Percentiles rank a stretch among this genome's conserved stretches.
Evolutionary conservation across 2,888 invertebrate species (phyloP).

Genomic region (Melangyna quadrimaculata): DNA sequence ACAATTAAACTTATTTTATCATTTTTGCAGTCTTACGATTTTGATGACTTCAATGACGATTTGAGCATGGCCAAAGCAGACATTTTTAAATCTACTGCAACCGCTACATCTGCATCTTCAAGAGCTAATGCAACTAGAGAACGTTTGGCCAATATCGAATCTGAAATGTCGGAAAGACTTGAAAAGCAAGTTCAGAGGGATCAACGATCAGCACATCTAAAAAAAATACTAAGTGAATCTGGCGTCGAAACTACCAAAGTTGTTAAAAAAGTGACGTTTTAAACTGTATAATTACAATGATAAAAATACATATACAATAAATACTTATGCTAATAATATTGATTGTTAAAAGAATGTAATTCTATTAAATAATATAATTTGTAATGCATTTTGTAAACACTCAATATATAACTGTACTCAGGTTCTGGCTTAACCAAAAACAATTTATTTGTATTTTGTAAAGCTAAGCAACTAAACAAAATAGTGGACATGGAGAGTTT

Average conservation of each 20-base stretch:
- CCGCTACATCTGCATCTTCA: slow-evolving; percentile 33
- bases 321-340: too few relatives aligned
- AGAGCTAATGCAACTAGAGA: slow-evolving; percentile 82
- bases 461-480: background rate
- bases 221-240: slow-evolving; percentile 83
- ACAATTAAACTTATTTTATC: too few relatives aligned
- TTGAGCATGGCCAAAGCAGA: background rate
- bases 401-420: background rate
- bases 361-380: background rate
- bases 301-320: background rate
- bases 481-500: too few relatives aligned
- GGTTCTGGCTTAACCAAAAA: background rate
- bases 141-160: slow-evolving; percentile 87
- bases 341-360: background rate
- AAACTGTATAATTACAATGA: background rate
- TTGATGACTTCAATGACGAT: slow-evolving; percentile 27
- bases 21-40: background rate
- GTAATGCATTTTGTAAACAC: background rate
- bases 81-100: background rate
- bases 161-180: slow-evolving; percentile 88
- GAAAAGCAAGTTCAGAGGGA: slow-evolving; percentile 87
- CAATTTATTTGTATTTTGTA: background rate
- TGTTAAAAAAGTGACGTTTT: slow-evolving; percentile 63
- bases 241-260: slow-evolving; percentile 32
- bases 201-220: slow-evolving; percentile 86